Percentiles rank a stretch among this genome's conserved stretches.
Evolutionary conservation across 1,140 invertebrate species (phyloP).

Genomic region (Tyrophagus putrescentiae): DNA sequence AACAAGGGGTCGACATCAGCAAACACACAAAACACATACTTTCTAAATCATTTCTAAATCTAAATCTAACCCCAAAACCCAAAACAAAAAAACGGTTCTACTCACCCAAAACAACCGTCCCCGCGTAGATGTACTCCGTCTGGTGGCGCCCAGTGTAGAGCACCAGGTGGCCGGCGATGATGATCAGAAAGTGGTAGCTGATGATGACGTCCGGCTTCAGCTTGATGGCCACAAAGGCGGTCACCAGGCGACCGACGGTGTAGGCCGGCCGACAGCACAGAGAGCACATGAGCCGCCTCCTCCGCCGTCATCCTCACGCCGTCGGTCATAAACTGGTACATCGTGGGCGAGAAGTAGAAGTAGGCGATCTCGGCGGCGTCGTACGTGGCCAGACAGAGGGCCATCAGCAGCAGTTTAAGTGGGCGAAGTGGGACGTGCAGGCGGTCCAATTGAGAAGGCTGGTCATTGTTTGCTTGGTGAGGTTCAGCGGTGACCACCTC

Average conservation of each 20-base stretch:
- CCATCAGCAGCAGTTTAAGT: not conserved
- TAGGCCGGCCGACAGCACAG: conserved; percentile 6
- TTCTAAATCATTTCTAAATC: not conserved
- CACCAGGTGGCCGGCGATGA: not conserved
- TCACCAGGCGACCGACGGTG: conserved; percentile 7
- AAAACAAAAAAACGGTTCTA: not conserved
- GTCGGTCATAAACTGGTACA: not conserved
- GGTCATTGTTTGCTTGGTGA: not conserved
- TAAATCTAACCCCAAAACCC: not conserved
- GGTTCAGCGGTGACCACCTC: not conserved
- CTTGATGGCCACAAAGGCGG: conserved; percentile 12
- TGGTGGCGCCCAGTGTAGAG: not conserved
- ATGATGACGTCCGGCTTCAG: conserved; percentile 11
- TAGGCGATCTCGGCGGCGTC: conserved; percentile 9
- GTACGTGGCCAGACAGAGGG: conserved; percentile 3
- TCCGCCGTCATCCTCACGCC: not conserved
- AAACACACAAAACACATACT: not conserved
- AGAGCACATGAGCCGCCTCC: conserved; percentile 11
- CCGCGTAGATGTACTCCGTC: not conserved
- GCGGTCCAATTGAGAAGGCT: not conserved
- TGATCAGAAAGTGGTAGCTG: conserved; percentile 14
- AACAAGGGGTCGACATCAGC: not conserved
- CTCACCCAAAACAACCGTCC: conserved; percentile 13
- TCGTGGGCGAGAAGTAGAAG: not conserved
- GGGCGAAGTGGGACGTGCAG: not conserved